Conservation (phyloP, 2,113 vertebrate genomes). For the Hyperoodon ampullatus region DNA sequence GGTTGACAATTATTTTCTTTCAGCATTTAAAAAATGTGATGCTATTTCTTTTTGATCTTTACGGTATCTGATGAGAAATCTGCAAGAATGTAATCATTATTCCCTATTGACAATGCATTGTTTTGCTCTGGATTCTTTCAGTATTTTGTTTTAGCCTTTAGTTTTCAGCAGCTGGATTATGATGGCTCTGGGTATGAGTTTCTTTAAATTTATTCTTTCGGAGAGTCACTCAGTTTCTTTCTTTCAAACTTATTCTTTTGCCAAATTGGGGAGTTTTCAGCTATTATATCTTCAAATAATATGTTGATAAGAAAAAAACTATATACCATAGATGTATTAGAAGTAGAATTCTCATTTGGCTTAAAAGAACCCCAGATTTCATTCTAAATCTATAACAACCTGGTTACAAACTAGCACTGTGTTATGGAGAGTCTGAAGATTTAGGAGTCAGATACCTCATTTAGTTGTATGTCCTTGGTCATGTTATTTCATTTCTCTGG, state of each 20-base stretch:
- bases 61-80: not conserved
- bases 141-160: not conserved
- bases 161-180: not conserved
- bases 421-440: not conserved
- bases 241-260: not conserved
- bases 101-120: not conserved
- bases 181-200: not conserved
- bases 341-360: not conserved
- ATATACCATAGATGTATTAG: not conserved
- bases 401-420: not conserved
- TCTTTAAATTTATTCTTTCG: not conserved
- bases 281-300: not conserved
- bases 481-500: not conserved
- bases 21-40: not conserved
- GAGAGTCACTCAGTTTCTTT: not conserved
- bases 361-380: not conserved
- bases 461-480: no score
- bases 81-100: not conserved
- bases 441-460: not conserved
- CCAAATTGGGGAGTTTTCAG: not conserved
- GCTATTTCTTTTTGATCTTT: not conserved
- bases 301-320: not conserved
- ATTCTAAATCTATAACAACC: not conserved
- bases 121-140: not conserved
- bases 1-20: not conserved